Conservation (phyloP, 2,888 invertebrate species). For the Cheiracanthium punctorium region DNA sequence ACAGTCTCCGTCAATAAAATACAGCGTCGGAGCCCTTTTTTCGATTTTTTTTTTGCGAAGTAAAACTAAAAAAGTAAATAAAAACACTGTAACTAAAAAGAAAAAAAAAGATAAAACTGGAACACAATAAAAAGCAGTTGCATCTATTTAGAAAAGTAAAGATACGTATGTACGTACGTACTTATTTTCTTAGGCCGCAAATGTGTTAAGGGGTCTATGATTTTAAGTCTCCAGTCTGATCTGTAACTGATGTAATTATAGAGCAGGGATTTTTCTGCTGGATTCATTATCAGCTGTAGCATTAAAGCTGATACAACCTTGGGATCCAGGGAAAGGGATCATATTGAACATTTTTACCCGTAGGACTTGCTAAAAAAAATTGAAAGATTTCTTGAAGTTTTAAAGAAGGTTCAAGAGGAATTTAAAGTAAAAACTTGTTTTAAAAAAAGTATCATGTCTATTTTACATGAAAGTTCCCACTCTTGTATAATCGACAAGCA, state of each 20-base stretch:
- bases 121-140: slow-evolving; percentile 30
- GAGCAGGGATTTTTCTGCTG: slow-evolving; percentile 26
- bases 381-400: too few relatives aligned
- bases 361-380: too few relatives aligned
- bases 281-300: slow-evolving; percentile 53
- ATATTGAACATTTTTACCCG: slow-evolving; percentile 8
- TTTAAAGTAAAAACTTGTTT: too few relatives aligned
- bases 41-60: not conserved
- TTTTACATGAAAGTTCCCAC: too few relatives aligned
- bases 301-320: slow-evolving; percentile 47
- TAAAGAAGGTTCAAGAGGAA: too few relatives aligned
- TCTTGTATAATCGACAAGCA: too few relatives aligned
- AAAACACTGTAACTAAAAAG: not conserved
- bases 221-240: slow-evolving; percentile 42
- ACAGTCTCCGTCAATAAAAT: slow-evolving; percentile 36
- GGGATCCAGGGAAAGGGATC: slow-evolving; percentile 16
- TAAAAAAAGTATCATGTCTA: too few relatives aligned
- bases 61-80: slow-evolving; percentile 36
- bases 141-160: slow-evolving; percentile 52
- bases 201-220: slow-evolving; percentile 37
- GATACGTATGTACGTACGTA: slow-evolving; percentile 36
- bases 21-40: not conserved
- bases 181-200: slow-evolving; percentile 49
- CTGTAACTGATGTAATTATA: slow-evolving; percentile 61
- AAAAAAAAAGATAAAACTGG: slow-evolving; percentile 4